Percentiles rank a stretch among this genome's conserved stretches.
These are phyloP conservation scores for Zosterops borbonicus DNA, from an alignment of 2,113 vertebrate species.

Conservation along the genomic window DNA sequence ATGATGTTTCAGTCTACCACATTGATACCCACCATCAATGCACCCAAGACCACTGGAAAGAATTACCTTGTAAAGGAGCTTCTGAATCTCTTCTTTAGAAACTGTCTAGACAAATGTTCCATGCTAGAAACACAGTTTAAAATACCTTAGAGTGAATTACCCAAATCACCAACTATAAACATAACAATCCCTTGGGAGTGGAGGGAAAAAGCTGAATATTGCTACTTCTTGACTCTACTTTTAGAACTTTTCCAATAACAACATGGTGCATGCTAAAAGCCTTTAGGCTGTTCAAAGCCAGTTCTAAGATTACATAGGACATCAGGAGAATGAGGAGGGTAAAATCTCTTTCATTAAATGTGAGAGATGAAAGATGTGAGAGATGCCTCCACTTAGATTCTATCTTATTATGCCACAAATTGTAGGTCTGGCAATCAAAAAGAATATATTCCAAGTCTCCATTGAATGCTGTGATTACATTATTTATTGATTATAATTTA, in stretches of 20 bases:
- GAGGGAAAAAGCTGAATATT: not conserved
- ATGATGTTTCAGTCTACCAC: not conserved
- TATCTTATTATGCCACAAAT: not conserved
- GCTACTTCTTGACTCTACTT: not conserved
- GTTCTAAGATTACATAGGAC: not conserved
- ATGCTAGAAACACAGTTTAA: not conserved
- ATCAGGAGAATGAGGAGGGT: accelerated
- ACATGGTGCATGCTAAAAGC: not conserved
- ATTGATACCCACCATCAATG: not conserved
- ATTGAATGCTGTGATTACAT: not conserved
- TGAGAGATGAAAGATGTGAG: not conserved
- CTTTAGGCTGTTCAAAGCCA: not conserved
- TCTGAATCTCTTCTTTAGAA: not conserved
- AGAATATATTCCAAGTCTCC: not conserved
- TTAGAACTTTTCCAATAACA: not conserved
- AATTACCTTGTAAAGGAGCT: not conserved
- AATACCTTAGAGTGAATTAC: not conserved
- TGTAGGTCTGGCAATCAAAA: not conserved
- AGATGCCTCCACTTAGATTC: not conserved
- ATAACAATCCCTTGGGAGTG: not conserved
- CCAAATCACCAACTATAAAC: not conserved
- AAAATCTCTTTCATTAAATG: accelerated
- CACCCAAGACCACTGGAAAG: not conserved
- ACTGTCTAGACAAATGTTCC: not conserved
- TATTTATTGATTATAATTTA: not conserved